Evolutionary conservation across 2,113 vertebrate species (phyloP).

Genomic region (Cygnus buccinator): DNA sequence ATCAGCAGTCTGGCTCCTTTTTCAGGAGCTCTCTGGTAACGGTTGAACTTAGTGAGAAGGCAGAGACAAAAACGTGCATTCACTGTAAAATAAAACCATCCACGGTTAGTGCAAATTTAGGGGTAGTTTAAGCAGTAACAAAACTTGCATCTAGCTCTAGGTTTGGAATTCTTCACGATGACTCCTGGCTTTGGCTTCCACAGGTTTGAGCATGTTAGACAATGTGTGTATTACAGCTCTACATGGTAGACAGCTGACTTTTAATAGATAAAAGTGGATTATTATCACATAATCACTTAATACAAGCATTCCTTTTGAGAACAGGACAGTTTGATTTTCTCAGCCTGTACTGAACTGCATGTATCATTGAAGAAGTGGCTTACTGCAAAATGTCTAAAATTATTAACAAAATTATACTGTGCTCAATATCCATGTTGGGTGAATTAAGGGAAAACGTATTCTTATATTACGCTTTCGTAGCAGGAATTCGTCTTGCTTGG

Average conservation of each 20-base stretch:
- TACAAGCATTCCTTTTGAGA: background rate
- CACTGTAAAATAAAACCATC: background rate
- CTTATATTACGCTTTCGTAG: background rate
- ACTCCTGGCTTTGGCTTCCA: background rate
- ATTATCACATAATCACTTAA: background rate
- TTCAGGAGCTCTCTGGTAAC: background rate
- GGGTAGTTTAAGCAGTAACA: background rate
- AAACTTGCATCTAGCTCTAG: background rate
- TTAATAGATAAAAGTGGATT: background rate
- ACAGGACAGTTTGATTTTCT: background rate
- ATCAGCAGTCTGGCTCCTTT: background rate
- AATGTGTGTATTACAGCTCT: background rate
- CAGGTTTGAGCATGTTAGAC: fast-evolving
- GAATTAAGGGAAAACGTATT: background rate
- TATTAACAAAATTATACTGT: background rate
- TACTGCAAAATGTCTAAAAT: background rate
- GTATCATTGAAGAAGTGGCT: background rate
- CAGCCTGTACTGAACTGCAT: background rate
- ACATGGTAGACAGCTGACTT: background rate
- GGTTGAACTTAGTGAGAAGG: background rate
- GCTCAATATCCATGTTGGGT: background rate
- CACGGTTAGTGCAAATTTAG: background rate
- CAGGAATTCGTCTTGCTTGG: background rate
- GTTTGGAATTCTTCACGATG: background rate
- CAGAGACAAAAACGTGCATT: background rate